Percentiles rank a stretch among this genome's conserved stretches.
Evolutionary conservation across 2,113 vertebrate genomes (phyloP).

Genomic region (Ancistrus triradiatus): DNA sequence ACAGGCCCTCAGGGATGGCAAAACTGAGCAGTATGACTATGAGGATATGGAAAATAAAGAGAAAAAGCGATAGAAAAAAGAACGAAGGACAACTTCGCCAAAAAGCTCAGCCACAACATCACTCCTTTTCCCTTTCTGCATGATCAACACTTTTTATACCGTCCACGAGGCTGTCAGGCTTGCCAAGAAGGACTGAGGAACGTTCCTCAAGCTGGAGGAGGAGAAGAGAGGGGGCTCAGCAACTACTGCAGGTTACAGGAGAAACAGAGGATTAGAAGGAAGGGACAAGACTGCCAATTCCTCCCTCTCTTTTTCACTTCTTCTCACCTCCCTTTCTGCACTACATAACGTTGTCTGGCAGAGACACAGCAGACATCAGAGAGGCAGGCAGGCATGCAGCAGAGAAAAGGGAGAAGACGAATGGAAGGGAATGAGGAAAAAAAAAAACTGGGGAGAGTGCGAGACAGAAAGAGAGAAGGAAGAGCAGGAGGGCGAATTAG

Average conservation of each 20-base stretch:
- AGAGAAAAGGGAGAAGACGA: slow-evolving; percentile 21
- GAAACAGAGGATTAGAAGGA: slow-evolving; percentile 36
- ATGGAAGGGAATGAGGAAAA: slow-evolving; percentile 26
- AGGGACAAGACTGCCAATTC: slow-evolving; percentile 24
- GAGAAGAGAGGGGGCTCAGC: slow-evolving; percentile 11
- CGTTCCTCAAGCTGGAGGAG: slow-evolving; percentile 2
- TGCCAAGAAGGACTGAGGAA: slow-evolving; percentile 22
- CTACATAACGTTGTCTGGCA: slow-evolving; percentile 32
- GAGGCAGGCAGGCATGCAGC: slow-evolving; percentile 7
- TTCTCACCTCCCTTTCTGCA: slow-evolving; percentile 27
- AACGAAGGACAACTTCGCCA: slow-evolving; percentile 17
- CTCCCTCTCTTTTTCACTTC: slow-evolving; percentile 22
- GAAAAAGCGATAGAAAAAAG: slow-evolving; percentile 25
- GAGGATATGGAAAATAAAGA: slow-evolving; percentile 44
- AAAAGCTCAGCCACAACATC: slow-evolving; percentile 41
- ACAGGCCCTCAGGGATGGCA: slow-evolving; percentile 19
- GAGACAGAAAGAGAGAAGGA: slow-evolving; percentile 31
- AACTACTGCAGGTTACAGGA: slow-evolving; percentile 41
- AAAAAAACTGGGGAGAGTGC: slow-evolving; percentile 12
- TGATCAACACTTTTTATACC: slow-evolving; percentile 49
- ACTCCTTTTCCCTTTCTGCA: slow-evolving; percentile 43
- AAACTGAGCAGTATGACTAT: slow-evolving; percentile 24
- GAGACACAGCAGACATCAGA: slow-evolving; percentile 8
- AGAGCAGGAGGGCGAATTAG: slow-evolving; percentile 11
- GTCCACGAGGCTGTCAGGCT: slow-evolving; percentile 33